Percentiles rank a stretch among this genome's conserved stretches.
Conservation (phyloP, 2,888 invertebrate species). For the Diaprepes abbreviatus region DNA sequence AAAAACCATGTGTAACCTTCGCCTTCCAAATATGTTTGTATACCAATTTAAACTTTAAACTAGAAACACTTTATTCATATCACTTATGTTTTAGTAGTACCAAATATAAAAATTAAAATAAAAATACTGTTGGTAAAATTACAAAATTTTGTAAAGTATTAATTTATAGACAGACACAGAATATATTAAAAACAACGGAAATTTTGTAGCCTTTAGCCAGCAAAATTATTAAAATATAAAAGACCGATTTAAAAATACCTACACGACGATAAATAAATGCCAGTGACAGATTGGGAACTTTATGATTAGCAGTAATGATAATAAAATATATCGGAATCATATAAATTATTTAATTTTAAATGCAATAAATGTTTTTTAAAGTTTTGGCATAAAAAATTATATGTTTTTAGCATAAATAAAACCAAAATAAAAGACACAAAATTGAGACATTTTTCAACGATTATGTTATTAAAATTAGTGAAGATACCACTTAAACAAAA, state of each 20-base stretch:
- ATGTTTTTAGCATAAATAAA: too few relatives aligned
- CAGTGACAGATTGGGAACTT: not conserved
- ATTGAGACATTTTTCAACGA: too few relatives aligned
- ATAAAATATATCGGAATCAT: not conserved
- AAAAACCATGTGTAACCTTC: conserved; percentile 33
- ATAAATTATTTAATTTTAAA: conserved; percentile 7
- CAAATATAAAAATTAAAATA: not conserved
- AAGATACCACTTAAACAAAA: too few relatives aligned
- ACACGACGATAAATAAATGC: not conserved
- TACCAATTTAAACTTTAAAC: conserved; percentile 5
- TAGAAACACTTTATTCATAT: conserved; percentile 6
- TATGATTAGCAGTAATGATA: not conserved
- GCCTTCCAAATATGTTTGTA: conserved; percentile 25
- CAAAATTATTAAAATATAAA: not conserved
- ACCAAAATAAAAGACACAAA: too few relatives aligned
- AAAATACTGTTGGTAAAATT: not conserved
- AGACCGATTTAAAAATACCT: not conserved
- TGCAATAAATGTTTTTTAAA: not conserved
- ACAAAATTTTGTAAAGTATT: not conserved
- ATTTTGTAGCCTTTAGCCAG: not conserved
- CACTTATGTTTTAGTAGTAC: too few relatives aligned
- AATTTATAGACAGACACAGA: too few relatives aligned
- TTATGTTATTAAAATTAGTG: too few relatives aligned
- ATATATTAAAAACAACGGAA: too few relatives aligned
- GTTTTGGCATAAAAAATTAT: too few relatives aligned